Percentiles rank a stretch among this genome's conserved stretches.
Evolutionary conservation across 2,888 invertebrate genomes (phyloP).

Genomic region (Scaptodrosophila latifasciaeformis): DNA sequence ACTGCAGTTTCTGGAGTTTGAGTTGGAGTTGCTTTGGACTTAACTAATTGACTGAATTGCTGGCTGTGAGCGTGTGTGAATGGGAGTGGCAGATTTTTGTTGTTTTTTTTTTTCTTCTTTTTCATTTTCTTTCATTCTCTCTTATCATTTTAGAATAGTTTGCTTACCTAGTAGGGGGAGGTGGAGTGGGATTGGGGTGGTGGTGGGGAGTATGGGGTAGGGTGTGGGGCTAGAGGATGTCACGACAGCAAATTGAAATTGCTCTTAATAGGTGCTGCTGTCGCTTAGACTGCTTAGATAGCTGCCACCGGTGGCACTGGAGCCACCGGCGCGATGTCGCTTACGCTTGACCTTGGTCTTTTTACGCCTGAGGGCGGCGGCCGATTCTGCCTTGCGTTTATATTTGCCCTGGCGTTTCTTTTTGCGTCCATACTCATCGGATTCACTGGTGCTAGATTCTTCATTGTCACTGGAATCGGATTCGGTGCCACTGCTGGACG

Average conservation of each 20-base stretch:
- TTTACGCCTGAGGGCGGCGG: constrained; percentile 58
- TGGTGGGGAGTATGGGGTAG: too few relatives aligned
- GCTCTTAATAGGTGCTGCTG: constrained; percentile 58
- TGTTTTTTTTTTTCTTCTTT: constrained; percentile 7
- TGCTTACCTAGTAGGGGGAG: too few relatives aligned
- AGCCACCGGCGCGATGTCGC: constrained; percentile 54
- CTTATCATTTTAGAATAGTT: too few relatives aligned
- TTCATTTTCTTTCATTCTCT: too few relatives aligned
- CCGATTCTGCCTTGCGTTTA: constrained; percentile 70
- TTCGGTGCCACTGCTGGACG: constrained; percentile 35
- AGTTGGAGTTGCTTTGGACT: too few relatives aligned
- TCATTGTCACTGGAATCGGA: constrained; percentile 73
- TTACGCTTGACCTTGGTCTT: constrained; percentile 70
- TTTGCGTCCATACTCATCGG: constrained; percentile 69
- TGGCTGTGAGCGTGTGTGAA: too few relatives aligned
- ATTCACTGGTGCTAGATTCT: constrained; percentile 71
- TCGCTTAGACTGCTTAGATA: constrained; percentile 63
- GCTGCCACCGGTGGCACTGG: constrained; percentile 54
- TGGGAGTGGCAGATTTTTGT: too few relatives aligned
- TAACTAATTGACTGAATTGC: too few relatives aligned
- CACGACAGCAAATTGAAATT: neutral
- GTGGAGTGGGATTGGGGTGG: too few relatives aligned
- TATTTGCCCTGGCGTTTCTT: constrained; percentile 70
- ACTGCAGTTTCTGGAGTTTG: too few relatives aligned
- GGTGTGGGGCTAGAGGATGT: too few relatives aligned